phyloP scores from a whole-genome alignment of 2,797 vertebrate species.

The Lerista edwardsae region DNA sequence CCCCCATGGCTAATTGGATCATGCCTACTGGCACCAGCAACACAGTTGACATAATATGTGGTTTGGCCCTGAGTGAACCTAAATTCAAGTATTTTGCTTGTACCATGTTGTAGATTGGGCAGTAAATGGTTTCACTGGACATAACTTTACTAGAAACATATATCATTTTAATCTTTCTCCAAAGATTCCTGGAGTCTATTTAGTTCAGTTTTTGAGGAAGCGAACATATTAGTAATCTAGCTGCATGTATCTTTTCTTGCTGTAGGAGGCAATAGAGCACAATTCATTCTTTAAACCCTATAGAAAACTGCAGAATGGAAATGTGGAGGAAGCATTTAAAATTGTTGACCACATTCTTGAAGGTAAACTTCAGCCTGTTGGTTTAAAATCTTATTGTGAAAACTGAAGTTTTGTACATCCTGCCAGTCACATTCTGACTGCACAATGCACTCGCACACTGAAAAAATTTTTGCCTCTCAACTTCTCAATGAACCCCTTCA shows the following conservation, averaged over 20 bases:
- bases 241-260: conserved; percentile 18
- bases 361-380: conserved; percentile 68
- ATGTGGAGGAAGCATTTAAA: conserved; percentile 75
- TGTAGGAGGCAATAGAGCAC: conserved; percentile 77
- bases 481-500: no score
- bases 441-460: neutral
- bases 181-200: neutral
- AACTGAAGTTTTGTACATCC: neutral
- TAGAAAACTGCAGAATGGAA: conserved; percentile 76
- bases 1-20: no score
- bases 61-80: neutral
- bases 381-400: neutral
- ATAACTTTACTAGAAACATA: neutral
- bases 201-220: neutral
- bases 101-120: neutral
- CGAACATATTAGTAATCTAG: neutral
- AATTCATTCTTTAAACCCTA: conserved; percentile 74
- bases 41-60: no score
- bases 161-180: neutral
- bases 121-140: neutral
- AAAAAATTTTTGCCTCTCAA: neutral
- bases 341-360: conserved; percentile 72
- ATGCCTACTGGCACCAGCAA: no score
- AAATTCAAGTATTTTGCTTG: neutral
- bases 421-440: no score